Evolutionary conservation across 2,888 invertebrate species (phyloP).

Genomic region (Prionchulus punctatus): DNA sequence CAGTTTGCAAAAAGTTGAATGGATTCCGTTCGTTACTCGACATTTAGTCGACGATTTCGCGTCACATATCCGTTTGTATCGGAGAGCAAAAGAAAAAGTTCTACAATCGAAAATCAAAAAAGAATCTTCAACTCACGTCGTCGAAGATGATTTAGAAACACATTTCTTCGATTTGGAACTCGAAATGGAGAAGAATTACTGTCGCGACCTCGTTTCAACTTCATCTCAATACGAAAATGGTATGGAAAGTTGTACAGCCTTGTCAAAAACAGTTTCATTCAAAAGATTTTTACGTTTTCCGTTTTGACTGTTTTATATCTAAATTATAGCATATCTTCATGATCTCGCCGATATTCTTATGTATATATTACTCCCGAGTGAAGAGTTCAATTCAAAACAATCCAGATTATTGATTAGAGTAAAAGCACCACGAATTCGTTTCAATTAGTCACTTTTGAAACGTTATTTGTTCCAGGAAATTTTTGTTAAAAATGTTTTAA

Average conservation of each 20-base stretch:
- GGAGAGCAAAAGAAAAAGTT: slow-evolving; percentile 48
- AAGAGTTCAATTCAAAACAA: slow-evolving; percentile 65
- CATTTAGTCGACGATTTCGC: slow-evolving; percentile 75
- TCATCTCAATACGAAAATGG: slow-evolving; percentile 45
- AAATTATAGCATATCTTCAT: slow-evolving; percentile 51
- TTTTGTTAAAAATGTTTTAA: slow-evolving; percentile 53
- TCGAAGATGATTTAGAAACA: slow-evolving; percentile 44
- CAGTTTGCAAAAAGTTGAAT: slow-evolving; percentile 50
- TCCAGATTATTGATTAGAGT: slow-evolving; percentile 51
- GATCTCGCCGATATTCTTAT: slow-evolving; percentile 64
- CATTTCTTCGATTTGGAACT: slow-evolving; percentile 76
- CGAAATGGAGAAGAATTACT: slow-evolving; percentile 62
- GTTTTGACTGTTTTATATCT: neutral
- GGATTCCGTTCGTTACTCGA: slow-evolving; percentile 72
- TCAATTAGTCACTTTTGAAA: neutral
- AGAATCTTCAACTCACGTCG: neutral
- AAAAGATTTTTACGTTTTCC: no score
- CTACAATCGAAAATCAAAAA: slow-evolving; percentile 26
- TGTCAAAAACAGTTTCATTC: no score
- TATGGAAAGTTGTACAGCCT: slow-evolving; percentile 19
- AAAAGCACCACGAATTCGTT: slow-evolving; percentile 19
- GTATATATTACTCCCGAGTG: slow-evolving; percentile 62
- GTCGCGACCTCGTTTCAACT: slow-evolving; percentile 61
- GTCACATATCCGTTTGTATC: slow-evolving; percentile 66
- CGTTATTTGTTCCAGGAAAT: slow-evolving; percentile 46